Evolutionary conservation across 2,113 vertebrate genomes (phyloP), one percentile per base, ranked within the genome.

Genomic region (Odontophorus gujanensis): DNA sequence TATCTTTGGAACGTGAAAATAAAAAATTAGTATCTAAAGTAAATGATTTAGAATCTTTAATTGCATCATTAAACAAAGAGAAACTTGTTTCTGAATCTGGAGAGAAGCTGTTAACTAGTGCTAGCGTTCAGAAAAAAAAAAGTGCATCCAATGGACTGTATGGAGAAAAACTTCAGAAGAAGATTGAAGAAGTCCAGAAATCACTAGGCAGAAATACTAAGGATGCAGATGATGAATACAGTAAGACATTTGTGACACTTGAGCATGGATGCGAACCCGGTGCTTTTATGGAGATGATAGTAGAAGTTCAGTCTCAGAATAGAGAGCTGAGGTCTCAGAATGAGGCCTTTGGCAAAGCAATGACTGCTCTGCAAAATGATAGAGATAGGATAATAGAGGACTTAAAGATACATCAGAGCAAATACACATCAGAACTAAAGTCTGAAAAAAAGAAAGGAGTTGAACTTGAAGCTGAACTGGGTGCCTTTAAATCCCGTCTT

Each of bases 321-420:
- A 98, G 89, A 57, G 97, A 98, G 13, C 13, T 96, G 18, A 98
- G 90, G 92, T 96, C 97, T 81, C 98, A 98, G 30, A 98, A 98
- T 2, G 98, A 98, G 74, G 98, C 98, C 34, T 98, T 99, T 65
- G 96, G 98, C 57, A 98, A 98, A 93, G 98, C 98, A 13, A 98
- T 99, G 98, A 98, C 96, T 6, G 98, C 98, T 24, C 88, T 99
- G 88, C 98, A 99, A 88, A 96, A 98, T 14, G 98, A 99, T 67
- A 95, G 98, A 45, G 98, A 99, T 40, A 97, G 97, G 71, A 97
- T 98, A 69, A 98, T 98, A 20, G 97, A 98, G 12, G 98, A 98
- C 61, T 98, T 98, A 7, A 98, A 98, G 95, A 38, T 94, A 34
- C 96, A 98, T 81, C 97, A 98, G 48, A 97, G 86, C 95, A 92